These are phyloP conservation scores for Nematolebias whitei DNA, from an alignment of 2,113 vertebrate genomes.

Conservation along the genomic window DNA sequence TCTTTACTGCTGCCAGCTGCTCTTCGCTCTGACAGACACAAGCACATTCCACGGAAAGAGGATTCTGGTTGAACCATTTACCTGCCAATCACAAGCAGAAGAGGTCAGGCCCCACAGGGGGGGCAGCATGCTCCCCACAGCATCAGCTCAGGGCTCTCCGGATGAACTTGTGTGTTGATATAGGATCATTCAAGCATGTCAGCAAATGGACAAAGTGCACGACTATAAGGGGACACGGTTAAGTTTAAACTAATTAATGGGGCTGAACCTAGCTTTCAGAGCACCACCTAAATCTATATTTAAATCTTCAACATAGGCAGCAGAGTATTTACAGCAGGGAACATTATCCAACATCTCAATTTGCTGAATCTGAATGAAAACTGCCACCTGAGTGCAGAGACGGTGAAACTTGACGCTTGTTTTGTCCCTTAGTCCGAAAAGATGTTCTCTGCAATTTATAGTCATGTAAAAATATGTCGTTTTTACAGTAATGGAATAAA, in stretches of 20 bases:
- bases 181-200: slow-evolving; percentile 79
- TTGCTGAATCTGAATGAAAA: slow-evolving; percentile 76
- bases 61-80: slow-evolving; percentile 70
- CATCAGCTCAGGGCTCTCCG: slow-evolving; percentile 29
- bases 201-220: slow-evolving; percentile 59
- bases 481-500: not conserved
- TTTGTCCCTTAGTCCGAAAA: slow-evolving; percentile 10
- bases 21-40: slow-evolving; percentile 82
- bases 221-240: slow-evolving; percentile 81
- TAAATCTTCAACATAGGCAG: slow-evolving; percentile 78
- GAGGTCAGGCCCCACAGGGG: slow-evolving; percentile 68
- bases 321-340: slow-evolving; percentile 78
- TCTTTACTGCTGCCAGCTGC: slow-evolving; percentile 81
- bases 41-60: slow-evolving; percentile 84
- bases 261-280: slow-evolving; percentile 77
- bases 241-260: slow-evolving; percentile 84
- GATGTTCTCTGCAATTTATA: not conserved
- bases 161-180: slow-evolving; percentile 78
- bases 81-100: slow-evolving; percentile 73
- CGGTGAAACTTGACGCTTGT: slow-evolving; percentile 7
- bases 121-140: slow-evolving; percentile 15
- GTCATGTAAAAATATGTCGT: no score
- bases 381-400: slow-evolving; percentile 37
- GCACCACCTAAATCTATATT: slow-evolving; percentile 72
- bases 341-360: slow-evolving; percentile 77